Evolutionary conservation across 2,113 vertebrate species (phyloP).

Genomic region (Archilochus colubris): DNA sequence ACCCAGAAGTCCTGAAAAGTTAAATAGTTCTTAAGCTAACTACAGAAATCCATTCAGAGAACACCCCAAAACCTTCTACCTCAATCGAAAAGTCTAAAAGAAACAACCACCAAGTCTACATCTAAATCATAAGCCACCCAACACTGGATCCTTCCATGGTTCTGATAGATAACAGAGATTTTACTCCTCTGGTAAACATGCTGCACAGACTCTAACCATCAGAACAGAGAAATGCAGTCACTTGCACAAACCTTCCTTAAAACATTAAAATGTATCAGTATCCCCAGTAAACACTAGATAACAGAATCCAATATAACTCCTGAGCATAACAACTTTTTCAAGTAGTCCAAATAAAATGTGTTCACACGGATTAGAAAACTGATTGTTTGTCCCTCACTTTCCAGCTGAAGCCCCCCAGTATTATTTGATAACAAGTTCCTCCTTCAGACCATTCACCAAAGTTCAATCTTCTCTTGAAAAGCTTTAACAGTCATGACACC

Average conservation of each 20-base stretch:
- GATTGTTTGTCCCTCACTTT: background rate
- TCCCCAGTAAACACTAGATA: background rate
- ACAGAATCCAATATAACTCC: background rate
- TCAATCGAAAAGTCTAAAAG: background rate
- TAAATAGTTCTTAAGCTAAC: background rate
- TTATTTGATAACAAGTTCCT: background rate
- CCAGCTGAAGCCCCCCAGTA: background rate
- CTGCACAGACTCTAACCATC: background rate
- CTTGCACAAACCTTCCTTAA: background rate
- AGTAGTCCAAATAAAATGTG: background rate
- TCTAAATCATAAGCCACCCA: background rate
- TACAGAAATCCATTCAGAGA: background rate
- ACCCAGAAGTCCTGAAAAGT: background rate
- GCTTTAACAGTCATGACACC: background rate
- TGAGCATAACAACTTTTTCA: background rate
- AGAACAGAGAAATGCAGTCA: background rate
- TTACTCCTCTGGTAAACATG: background rate
- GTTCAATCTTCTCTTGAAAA: background rate
- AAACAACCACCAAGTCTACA: background rate
- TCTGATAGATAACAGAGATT: background rate
- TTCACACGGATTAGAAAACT: background rate
- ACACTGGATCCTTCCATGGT: background rate
- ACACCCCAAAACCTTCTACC: background rate
- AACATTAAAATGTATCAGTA: background rate
- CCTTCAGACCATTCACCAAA: background rate